Evolutionary conservation across 2,113 vertebrate genomes (phyloP), one percentile per base, ranked within the genome.

Genomic region (Morphnarchus princeps): DNA sequence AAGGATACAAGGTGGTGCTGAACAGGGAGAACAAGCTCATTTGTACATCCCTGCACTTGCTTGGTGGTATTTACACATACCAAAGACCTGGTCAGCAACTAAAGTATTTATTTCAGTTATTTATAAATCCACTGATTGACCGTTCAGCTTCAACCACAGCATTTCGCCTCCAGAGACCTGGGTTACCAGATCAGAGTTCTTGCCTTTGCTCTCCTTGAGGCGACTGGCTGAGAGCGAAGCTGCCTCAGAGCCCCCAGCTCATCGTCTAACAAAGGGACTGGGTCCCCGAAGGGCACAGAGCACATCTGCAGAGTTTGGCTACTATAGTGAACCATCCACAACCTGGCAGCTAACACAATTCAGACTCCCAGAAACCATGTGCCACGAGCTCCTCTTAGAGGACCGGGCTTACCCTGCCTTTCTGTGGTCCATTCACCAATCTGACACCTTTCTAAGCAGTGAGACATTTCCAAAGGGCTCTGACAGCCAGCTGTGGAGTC

Each of bases 71-170:
- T 85, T 82, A 90, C 89, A 97, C 82, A 82, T 50, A 66, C 89
- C 94, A 93, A 82, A 90, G 87, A 31, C 72, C 85, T 82, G n/a
- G 49, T 77, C 93, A 93, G 89, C 47, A 96, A 82, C 96, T 95
- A 63, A 95, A 89, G 71, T 21, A 49, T 96, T 97, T 93, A 93
- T 97, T 97, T 97, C 92, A 83, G 73, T 92, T 96, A 43, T 61
- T 95, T 77, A 59, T 54, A 90, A 89, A 65, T 62, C 80, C 82
- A 61, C 79, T 85, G 91, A 57, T 7, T 21, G 72, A 87, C 82
- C 61, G 55, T 47, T 94, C 84, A 16, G 45, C 94, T 93, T 95
- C 94, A 13, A 14, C 74, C 94, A 43, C 71, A 91, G 89, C 70
- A 3, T 54, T 84, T 31, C 89, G 80, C 63, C 91, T 77, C 25